phyloP scores from a whole-genome alignment of 2,113 vertebrate genomes.

The Gallinago jamesoni region DNA sequence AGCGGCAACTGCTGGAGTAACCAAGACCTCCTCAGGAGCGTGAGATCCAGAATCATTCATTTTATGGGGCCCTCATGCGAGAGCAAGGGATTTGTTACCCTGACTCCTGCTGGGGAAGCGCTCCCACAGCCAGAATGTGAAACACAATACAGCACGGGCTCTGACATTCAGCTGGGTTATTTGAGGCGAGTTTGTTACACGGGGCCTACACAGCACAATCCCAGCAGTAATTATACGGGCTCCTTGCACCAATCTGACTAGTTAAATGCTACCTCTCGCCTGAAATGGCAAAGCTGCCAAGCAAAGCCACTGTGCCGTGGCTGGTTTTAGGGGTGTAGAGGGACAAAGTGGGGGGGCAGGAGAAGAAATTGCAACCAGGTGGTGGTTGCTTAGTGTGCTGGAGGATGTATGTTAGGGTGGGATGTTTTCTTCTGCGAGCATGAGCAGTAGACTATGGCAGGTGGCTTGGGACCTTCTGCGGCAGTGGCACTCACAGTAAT shows the following conservation, averaged over 20 bases:
- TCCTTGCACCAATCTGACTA: constrained; percentile 13
- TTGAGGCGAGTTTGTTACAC: constrained; percentile 40
- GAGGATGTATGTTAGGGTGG: not conserved
- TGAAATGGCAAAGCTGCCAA: not conserved
- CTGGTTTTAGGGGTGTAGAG: not conserved
- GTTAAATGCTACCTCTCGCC: constrained; percentile 1
- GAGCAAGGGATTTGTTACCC: constrained; percentile 59
- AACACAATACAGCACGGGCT: constrained; percentile 54
- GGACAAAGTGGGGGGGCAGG: not conserved
- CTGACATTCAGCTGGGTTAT: constrained; percentile 66
- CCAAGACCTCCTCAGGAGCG: constrained; percentile 54
- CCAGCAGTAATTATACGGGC: constrained; percentile 19
- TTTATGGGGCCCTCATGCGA: constrained; percentile 61
- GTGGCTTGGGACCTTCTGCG: not conserved
- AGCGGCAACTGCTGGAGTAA: constrained; percentile 8
- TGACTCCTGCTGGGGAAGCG: constrained; percentile 58
- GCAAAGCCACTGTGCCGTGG: not conserved
- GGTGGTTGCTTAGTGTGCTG: not conserved
- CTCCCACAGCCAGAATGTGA: constrained; percentile 59
- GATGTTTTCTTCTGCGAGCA: not conserved
- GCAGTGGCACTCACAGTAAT: not conserved
- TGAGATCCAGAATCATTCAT: constrained; percentile 65
- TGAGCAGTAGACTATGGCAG: not conserved
- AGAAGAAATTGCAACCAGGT: not conserved
- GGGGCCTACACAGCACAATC: constrained; percentile 4